Base-by-base conservation (phyloP, 2,113 vertebrate genomes). In the Osmerus mordax region DNA sequence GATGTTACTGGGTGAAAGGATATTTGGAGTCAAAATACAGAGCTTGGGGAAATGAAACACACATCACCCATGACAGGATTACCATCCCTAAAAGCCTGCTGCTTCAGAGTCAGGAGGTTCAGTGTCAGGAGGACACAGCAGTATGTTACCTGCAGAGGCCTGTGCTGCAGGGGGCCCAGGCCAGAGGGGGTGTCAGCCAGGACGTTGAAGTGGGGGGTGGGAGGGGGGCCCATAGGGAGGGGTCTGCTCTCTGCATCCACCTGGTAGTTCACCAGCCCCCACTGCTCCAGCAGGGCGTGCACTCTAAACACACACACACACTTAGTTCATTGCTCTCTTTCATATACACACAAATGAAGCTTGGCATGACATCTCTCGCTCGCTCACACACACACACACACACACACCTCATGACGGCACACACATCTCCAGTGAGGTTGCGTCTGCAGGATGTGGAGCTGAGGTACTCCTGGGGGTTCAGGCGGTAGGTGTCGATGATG, bases 201-300 rank as follows among this genome's bases (percentile, higher is more conserved):
- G 2, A 97, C 96, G 0, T 98, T 98, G 83, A 99, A 99, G 83
- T 98, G 97, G 71, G 97, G 96, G 4, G 97, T 99, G 0, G 97
- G 97, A 1, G 97, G 96, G 0, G 97, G 97, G 0, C 97, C 97
- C 97, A 97, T 98, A 0, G 97, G 96, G 84, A 97, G 95, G 60
- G 97, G 96, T 12, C 95, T 90, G 81, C 96, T 98, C 81, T 99
- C 97, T 2, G 97, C 95, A 65, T 99, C 97, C 86, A 99, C 97
- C 73, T 99, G 97, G 84, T 99, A 99, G 85, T 99, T 99, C 14
- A 99, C 94, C 61, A 99, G 91, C 3, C 97, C 97, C 97, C 97
- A 99, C 78, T 99, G 97, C 87, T 99, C 97, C 90, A 99, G 87
- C 75, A 99, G 95, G 0, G 97, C 94, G 21, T 99, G 97, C 2